Evolutionary conservation across 2,113 vertebrate species (phyloP).

Genomic region (Anguilla japonica): DNA sequence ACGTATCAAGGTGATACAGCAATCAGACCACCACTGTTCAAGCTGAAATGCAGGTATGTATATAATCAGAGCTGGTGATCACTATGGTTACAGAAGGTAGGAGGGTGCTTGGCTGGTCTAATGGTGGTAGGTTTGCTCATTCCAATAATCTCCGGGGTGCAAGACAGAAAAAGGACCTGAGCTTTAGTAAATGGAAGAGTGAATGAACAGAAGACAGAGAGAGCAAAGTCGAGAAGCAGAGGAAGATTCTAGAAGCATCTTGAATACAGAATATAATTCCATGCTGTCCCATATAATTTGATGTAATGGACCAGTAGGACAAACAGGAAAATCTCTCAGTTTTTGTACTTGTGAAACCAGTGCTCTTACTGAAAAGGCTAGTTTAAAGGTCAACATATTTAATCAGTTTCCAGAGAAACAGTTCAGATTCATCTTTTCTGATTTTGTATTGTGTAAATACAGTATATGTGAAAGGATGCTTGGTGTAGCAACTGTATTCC

Average conservation of each 20-base stretch:
- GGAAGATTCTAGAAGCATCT: background rate
- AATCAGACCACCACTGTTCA: background rate
- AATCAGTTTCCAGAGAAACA: too few species aligned
- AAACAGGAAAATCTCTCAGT: background rate
- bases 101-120: background rate
- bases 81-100: background rate
- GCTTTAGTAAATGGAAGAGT: background rate
- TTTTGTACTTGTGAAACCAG: background rate
- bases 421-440: too few species aligned
- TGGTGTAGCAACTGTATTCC: too few species aligned
- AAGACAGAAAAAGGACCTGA: background rate
- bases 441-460: too few species aligned
- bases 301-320: background rate
- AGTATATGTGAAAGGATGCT: too few species aligned
- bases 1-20: background rate
- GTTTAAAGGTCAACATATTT: background rate
- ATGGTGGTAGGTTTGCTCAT: background rate
- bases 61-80: background rate
- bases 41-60: background rate
- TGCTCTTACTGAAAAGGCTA: background rate
- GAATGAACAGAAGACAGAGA: background rate
- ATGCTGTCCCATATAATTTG: background rate
- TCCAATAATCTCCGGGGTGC: background rate
- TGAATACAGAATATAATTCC: background rate
- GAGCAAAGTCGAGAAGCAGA: background rate